phyloP scores from a whole-genome alignment of 2,113 vertebrate species.

The Hydropotes inermis region DNA sequence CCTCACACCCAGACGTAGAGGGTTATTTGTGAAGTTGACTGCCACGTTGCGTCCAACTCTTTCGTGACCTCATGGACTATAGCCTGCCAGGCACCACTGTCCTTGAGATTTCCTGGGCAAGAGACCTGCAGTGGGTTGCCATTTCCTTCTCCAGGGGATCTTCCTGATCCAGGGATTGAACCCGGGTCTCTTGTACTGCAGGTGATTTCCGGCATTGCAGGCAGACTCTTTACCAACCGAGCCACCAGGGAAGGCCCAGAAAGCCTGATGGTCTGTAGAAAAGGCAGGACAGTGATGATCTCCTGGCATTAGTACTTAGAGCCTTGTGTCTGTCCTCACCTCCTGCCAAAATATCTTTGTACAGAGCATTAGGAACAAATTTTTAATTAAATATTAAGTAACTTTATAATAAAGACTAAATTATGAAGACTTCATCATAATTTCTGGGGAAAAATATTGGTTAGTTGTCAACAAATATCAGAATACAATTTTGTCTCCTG shows the following conservation, averaged over 20 bases:
- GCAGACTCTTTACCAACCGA: not conserved
- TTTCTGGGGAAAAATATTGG: not conserved
- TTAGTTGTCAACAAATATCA: not conserved
- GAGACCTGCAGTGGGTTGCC: not conserved
- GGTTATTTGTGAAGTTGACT: not conserved
- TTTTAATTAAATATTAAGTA: not conserved
- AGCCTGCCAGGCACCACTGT: not conserved
- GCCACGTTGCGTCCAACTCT: not conserved
- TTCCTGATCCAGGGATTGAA: not conserved
- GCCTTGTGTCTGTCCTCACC: not conserved
- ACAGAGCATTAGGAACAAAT: not conserved
- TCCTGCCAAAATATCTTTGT: not conserved
- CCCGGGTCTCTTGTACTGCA: not conserved
- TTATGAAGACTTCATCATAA: not conserved
- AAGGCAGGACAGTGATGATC: not conserved
- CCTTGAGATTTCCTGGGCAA: not conserved
- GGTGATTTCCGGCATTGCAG: not conserved
- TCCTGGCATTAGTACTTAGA: not conserved
- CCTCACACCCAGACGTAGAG: not conserved
- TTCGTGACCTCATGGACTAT: not conserved
- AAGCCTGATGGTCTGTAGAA: not conserved
- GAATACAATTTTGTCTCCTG: not conserved
- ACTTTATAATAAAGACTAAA: not conserved
- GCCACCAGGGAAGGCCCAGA: not conserved
- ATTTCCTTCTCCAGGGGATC: not conserved